A percentile compares a stretch with the other conserved stretches of the same genome.
Conservation (phyloP, 2,113 vertebrate species). For the Fregetta grallaria region DNA sequence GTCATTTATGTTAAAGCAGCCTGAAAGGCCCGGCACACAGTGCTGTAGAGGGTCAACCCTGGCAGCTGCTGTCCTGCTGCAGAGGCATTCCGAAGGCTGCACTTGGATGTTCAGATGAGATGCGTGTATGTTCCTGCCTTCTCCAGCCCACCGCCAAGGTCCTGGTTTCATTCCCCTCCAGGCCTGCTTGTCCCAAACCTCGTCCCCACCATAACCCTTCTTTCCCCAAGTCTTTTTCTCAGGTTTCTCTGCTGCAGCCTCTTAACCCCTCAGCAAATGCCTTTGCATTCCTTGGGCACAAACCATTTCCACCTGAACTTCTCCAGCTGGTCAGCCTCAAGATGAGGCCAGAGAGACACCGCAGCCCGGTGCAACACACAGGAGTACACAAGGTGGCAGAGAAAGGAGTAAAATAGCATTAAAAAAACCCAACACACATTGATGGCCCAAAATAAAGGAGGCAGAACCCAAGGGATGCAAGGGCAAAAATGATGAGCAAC, state of each 20-base stretch:
- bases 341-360: background rate
- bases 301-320: background rate
- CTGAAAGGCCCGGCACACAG: background rate
- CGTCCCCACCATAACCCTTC: accelerated
- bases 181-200: background rate
- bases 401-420: background rate
- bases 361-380: accelerated
- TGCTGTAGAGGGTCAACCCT: background rate
- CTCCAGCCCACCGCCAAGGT: background rate
- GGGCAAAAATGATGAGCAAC: background rate
- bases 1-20: background rate
- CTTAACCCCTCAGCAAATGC: background rate
- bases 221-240: background rate
- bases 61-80: background rate
- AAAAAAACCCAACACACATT: background rate
- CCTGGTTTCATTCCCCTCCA: background rate
- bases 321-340: background rate
- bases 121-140: background rate
- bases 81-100: background rate
- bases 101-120: background rate
- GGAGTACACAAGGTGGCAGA: background rate
- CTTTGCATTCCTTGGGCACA: background rate
- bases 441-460: background rate
- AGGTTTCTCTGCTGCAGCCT: background rate
- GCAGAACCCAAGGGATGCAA: background rate